Evolutionary conservation across 64 coral and sea anemone species (phyloP), one percentile per base, ranked within the genome.

Genomic region (Hydrozoanthus tunicans): DNA sequence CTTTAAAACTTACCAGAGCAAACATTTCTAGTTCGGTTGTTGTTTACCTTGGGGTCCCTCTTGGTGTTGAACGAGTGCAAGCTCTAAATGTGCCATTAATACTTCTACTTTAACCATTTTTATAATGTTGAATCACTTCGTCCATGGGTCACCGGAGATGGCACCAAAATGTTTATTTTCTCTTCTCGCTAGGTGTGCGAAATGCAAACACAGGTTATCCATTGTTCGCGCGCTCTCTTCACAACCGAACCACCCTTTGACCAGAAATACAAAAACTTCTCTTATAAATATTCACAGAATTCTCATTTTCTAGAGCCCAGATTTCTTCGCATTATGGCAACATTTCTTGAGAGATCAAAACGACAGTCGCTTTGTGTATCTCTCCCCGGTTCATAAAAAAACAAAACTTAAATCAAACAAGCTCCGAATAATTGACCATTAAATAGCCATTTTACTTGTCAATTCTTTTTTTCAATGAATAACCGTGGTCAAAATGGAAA

Each of bases 221-320:
- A 72, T 88, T 88, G 24, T 88, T 59, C 20, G 56, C 61, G 32
- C 51, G n/a, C 24, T 6, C 2, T 10, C 9, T 60, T 73, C 8
- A 86, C 24, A 51, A 74, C 80, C 6, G 6, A 7, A 59, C 84
- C 68, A 86, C 54, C 66, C 2, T 51, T 6, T 6, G 51, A 86
- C 83, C 66, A 86, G 68, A 54, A 58, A 15, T 73, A 73, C 17
- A 57, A 8, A 65, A 20, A 9, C n/a, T 67, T 72, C 8, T 75
- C 56, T 88, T 60, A 88, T 88, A 26, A 74, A 88, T 88, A 88
- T 88, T 88, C 84, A 88, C 59, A 20, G 55, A 23, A 1, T 74
- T 26, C 24, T 27, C 24, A 75, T 60, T 6, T 88, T 15, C 23
- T 67, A 52, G 67, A 68, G 67, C 69, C 26, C n/a, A 5, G 4